These are phyloP conservation scores for Hypsibius dujardini DNA, from an alignment of 1,140 invertebrate genomes.

Conservation along the genomic window DNA sequence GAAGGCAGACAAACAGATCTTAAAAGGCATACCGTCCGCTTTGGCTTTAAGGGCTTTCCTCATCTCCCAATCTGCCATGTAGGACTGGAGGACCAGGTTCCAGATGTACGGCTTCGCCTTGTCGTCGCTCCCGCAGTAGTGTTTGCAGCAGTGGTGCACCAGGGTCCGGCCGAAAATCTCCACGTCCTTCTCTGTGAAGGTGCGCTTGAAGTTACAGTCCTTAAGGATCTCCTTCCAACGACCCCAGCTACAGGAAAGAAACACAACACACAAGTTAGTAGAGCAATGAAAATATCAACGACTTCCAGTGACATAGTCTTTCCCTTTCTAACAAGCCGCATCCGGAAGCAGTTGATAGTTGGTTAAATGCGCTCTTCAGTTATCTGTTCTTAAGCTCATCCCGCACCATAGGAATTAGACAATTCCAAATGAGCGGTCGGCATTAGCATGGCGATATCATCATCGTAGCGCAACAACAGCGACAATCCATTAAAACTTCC, in stretches of 20 bases:
- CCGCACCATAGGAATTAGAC: no score
- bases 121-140: conserved; percentile 91
- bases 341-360: conserved; percentile 17
- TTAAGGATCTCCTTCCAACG: conserved; percentile 81
- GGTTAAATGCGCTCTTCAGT: conserved; percentile 19
- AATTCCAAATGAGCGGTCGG: conserved; percentile 24
- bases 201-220: conserved; percentile 71
- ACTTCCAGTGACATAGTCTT: no score
- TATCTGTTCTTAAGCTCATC: conserved; percentile 15
- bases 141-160: conserved; percentile 43
- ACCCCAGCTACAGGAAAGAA: conserved; percentile 56
- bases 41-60: neutral
- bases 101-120: conserved; percentile 92
- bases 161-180: conserved; percentile 40
- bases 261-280: no score
- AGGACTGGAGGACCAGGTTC: conserved; percentile 46
- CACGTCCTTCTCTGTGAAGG: conserved; percentile 71
- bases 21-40: no score
- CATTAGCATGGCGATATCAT: conserved; percentile 33
- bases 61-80: neutral
- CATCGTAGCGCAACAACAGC: no score
- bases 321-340: no score
- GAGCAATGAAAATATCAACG: no score
- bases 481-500: no score
- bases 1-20: no score